phyloP scores from a whole-genome alignment of 2,113 vertebrate species.

The Piaya cayana region DNA sequence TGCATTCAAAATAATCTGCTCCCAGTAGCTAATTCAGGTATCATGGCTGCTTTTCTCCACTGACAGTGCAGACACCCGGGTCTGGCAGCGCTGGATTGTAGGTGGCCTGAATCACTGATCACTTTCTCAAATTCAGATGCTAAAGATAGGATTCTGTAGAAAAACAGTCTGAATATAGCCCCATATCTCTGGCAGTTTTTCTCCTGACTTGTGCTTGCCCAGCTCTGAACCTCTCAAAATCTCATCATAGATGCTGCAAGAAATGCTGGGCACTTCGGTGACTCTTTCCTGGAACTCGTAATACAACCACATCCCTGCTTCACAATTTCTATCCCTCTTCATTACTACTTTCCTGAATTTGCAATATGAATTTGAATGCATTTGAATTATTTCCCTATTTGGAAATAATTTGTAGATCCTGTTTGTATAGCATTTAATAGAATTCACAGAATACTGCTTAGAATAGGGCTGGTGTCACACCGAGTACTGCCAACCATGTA shows the following conservation, averaged over 20 bases:
- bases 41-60: constrained; percentile 31
- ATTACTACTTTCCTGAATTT: not conserved
- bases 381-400: not conserved
- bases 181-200: not conserved
- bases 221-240: not conserved
- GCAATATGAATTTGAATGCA: not conserved
- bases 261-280: not conserved
- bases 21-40: constrained; percentile 50
- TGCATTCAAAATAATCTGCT: constrained; percentile 30
- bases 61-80: constrained; percentile 58
- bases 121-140: constrained; percentile 55
- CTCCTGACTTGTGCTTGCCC: constrained; percentile 7
- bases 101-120: constrained; percentile 72
- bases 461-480: not conserved
- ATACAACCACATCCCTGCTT: not conserved
- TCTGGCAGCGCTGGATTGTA: constrained; percentile 56
- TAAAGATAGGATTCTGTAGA: constrained; percentile 55
- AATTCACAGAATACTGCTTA: not conserved
- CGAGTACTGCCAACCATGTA: not conserved
- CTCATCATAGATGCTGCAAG: not conserved
- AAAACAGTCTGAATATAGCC: constrained; percentile 39
- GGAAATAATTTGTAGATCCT: not conserved
- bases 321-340: not conserved
- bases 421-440: not conserved
- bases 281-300: not conserved